Evolutionary conservation across 1,140 invertebrate genomes (phyloP), one percentile per base, ranked within the genome.

Genomic region (Calosoma granatense): DNA sequence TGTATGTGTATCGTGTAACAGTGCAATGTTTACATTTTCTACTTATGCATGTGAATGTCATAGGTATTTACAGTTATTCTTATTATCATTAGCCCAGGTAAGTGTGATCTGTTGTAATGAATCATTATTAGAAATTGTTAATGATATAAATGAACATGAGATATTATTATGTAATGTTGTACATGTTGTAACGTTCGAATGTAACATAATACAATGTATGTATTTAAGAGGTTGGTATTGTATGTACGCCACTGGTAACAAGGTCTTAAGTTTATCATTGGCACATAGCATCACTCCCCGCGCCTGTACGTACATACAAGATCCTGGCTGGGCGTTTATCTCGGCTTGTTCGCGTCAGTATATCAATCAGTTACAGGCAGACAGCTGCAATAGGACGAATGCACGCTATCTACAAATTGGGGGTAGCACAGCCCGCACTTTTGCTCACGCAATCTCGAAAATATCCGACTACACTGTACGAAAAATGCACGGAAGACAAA

Each of bases 331-430:
- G 9, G 41, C 17, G 9, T 47, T 47, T 9, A 47, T 47, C 9
- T 47, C 3, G 15, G 17, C 17, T 47, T 47, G 41, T 47, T 47
- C 41, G 6, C 17, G 17, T 17, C 41, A 47, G 17, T 12, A 17
- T 47, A 9, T 47, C 41, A 47, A 47, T 17, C 41, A 47, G 41
- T 47, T 47, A 12, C 9, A 17, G 9, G 17, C 41, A 47, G 17
- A 9, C 41, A 47, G 9, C 17, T 12, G 41, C 17, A 47, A 4
- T 47, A 47, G 6, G 14, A 30, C 26, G 26, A 11, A 4, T 47
- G 41, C 41, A 47, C 41, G 41, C 41, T 47, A 47, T 47, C 41
- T 47, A 47, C 41, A 47, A 47, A 47, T 47, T 47, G 41, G 41
- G 9, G 4, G 41, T 11, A 12, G 15, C 17, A 17, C 9, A 12